A percentile compares a stretch with the other conserved stretches of the same genome.
These are phyloP conservation scores for Halcyon chelicuti DNA, from an alignment of 2,797 vertebrate genomes.

Conservation along the genomic window DNA sequence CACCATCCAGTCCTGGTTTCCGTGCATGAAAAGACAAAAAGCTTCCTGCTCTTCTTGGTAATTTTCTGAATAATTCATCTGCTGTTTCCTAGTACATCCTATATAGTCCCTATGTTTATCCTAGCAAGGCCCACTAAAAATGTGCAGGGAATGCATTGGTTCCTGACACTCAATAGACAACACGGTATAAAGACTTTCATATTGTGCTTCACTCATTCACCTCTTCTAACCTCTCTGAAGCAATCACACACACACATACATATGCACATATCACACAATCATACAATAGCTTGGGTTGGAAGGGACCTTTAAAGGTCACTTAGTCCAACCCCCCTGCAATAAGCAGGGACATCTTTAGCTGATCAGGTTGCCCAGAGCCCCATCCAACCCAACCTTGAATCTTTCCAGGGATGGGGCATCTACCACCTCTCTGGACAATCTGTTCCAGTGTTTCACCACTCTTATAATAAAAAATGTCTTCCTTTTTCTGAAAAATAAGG, in stretches of 20 bases:
- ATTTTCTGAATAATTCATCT: not conserved
- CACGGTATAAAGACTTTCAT: not conserved
- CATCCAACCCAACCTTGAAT: not conserved
- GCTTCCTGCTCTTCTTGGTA: not conserved
- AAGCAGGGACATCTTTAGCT: not conserved
- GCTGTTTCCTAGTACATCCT: not conserved
- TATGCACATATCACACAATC: not conserved
- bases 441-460: not conserved
- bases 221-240: not conserved
- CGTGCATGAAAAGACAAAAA: not conserved
- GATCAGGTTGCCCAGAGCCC: not conserved
- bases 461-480: rapidly evolving
- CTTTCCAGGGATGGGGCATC: not conserved
- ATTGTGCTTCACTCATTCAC: not conserved
- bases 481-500: too few relatives aligned
- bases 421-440: not conserved
- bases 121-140: not conserved
- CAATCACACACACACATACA: not conserved
- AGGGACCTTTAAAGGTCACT: not conserved
- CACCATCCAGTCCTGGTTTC: not conserved
- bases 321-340: not conserved
- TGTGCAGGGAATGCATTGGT: not conserved
- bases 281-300: not conserved
- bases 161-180: not conserved
- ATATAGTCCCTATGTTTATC: not conserved